Percentiles rank a stretch among this genome's conserved stretches.
Evolutionary conservation across 1,140 invertebrate species (phyloP).

Genomic region (Zaprionus lachaisei): DNA sequence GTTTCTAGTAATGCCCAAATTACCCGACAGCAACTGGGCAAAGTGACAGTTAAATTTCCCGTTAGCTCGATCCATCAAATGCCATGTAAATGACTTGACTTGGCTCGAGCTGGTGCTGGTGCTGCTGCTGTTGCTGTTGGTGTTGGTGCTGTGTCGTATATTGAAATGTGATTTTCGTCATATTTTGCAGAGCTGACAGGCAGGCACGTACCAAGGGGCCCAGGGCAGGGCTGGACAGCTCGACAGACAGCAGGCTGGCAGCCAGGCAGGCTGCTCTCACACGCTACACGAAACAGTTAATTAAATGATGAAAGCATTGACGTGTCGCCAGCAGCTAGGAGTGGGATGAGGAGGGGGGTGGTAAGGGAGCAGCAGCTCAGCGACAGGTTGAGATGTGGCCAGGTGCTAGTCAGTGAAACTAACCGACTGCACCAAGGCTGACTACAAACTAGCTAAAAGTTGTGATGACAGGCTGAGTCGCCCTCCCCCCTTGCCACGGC

Average conservation of each 20-base stretch:
- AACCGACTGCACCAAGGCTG: slow-evolving; percentile 22
- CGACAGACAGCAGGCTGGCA: slow-evolving; percentile 30
- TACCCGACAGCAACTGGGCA: slow-evolving; percentile 17
- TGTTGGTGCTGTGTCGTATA: slow-evolving; percentile 31
- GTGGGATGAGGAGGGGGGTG: background rate
- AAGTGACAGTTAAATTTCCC: slow-evolving; percentile 73
- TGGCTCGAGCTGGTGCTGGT: background rate
- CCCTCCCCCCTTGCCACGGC: background rate
- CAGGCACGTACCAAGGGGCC: slow-evolving; percentile 26
- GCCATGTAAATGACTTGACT: slow-evolving; percentile 52
- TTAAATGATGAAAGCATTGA: slow-evolving; percentile 83
- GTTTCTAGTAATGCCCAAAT: slow-evolving; percentile 22
- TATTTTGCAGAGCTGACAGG: slow-evolving; percentile 49
- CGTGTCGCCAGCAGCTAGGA: slow-evolving; percentile 61
- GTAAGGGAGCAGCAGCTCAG: background rate
- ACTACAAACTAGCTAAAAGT: slow-evolving; percentile 44
- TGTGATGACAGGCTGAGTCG: slow-evolving; percentile 22
- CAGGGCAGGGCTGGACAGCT: background rate
- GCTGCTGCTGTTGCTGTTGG: background rate
- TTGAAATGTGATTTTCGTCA: slow-evolving; percentile 56
- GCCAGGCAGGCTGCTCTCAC: slow-evolving; percentile 39
- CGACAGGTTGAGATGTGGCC: slow-evolving; percentile 28
- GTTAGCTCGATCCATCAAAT: slow-evolving; percentile 65
- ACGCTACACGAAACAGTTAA: slow-evolving; percentile 71
- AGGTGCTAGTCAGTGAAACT: slow-evolving; percentile 19